These are phyloP conservation scores for Hylia prasina DNA, from an alignment of 2,113 vertebrate genomes.

Conservation along the genomic window DNA sequence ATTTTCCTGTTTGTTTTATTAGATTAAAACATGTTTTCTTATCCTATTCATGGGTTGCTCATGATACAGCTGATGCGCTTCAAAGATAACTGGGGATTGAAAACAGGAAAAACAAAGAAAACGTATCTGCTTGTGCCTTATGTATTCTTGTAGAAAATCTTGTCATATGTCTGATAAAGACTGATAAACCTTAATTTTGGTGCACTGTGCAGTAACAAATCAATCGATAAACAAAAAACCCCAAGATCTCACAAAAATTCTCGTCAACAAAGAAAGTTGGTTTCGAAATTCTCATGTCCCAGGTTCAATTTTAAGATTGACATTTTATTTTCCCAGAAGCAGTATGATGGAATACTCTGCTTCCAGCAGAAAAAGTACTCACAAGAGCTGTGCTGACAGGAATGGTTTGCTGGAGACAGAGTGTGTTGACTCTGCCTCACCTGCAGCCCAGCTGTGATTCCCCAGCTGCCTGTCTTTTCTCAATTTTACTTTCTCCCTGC, in stretches of 20 bases:
- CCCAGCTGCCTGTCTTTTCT: neutral
- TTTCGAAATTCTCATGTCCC: neutral
- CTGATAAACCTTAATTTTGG: neutral
- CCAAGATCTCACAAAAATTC: neutral
- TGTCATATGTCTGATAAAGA: neutral
- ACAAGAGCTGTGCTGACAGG: neutral
- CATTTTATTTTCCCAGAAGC: neutral
- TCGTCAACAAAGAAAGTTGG: neutral
- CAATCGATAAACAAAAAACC: neutral
- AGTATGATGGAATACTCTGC: neutral
- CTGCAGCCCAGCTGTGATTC: neutral
- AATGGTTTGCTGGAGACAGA: neutral
- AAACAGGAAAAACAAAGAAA: neutral
- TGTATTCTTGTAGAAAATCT: neutral
- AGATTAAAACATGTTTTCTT: neutral
- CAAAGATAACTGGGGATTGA: neutral
- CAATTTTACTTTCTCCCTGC: neutral
- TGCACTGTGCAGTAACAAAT: neutral
- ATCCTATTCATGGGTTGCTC: neutral
- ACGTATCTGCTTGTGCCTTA: neutral
- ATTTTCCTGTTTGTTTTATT: neutral
- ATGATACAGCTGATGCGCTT: neutral
- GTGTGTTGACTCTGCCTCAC: neutral
- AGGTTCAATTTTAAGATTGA: neutral
- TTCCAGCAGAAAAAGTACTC: neutral